Percentiles rank a stretch among this genome's conserved stretches.
These are phyloP conservation scores for Drosophila sordidapex DNA, from an alignment of 2,888 invertebrate genomes.

Conservation along the genomic window DNA sequence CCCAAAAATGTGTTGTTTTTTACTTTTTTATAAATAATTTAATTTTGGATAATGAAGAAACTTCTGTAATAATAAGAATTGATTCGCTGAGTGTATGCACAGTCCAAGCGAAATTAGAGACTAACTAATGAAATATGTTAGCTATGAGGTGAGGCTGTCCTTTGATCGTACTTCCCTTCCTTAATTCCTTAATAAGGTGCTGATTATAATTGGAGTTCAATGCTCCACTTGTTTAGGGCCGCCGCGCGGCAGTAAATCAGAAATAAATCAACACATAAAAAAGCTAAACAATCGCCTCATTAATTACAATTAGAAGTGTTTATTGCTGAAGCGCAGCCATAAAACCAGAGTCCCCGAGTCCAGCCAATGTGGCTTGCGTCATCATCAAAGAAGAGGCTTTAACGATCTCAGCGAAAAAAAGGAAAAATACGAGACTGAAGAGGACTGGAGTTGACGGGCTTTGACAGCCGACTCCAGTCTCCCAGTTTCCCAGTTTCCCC, in stretches of 20 bases:
- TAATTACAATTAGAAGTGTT: conserved; percentile 81
- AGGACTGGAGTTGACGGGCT: conserved; percentile 49
- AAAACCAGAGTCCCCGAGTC: conserved; percentile 47
- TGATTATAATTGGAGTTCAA: conserved; percentile 52
- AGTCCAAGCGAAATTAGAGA: neutral
- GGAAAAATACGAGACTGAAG: conserved; percentile 5
- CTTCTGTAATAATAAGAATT: neutral
- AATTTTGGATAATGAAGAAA: neutral
- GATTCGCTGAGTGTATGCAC: neutral
- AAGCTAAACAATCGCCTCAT: conserved; percentile 78
- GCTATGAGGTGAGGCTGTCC: conserved; percentile 6
- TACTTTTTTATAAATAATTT: neutral
- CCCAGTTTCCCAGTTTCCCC: conserved; percentile 42
- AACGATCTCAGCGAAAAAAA: conserved; percentile 59
- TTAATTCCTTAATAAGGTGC: conserved; percentile 23
- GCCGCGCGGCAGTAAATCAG: conserved; percentile 55
- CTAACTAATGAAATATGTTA: neutral
- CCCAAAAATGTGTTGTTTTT: neutral
- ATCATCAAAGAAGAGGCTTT: conserved; percentile 68
- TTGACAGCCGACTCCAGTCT: conserved; percentile 58
- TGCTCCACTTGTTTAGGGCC: conserved; percentile 59
- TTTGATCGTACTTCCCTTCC: neutral
- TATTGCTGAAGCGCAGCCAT: conserved; percentile 74
- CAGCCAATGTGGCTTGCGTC: conserved; percentile 63
- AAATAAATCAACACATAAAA: conserved; percentile 73